These are phyloP conservation scores for Riparia riparia DNA, from an alignment of 2,113 vertebrate species.

Conservation along the genomic window DNA sequence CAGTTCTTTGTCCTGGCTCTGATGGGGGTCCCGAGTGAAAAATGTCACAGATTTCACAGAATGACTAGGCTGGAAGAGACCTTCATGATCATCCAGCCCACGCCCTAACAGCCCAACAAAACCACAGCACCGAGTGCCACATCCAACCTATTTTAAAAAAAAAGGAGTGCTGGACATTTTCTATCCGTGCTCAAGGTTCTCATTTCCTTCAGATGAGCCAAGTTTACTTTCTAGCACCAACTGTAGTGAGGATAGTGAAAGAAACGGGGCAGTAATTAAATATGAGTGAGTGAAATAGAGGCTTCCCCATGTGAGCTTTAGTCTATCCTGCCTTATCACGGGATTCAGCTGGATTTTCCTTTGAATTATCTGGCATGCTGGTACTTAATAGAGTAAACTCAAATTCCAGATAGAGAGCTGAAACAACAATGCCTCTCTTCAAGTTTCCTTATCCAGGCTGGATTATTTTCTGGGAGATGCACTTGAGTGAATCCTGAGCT, in stretches of 20 bases:
- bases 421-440: not conserved
- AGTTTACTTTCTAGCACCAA: not conserved
- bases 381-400: not conserved
- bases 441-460: not conserved
- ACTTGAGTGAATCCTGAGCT: not conserved
- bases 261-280: not conserved
- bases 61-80: too few species aligned
- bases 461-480: not conserved
- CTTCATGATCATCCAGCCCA: too few species aligned
- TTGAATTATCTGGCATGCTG: not conserved
- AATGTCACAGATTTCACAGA: too few species aligned
- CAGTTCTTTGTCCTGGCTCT: not conserved
- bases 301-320: not conserved
- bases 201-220: not conserved
- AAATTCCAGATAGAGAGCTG: not conserved
- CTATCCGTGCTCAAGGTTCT: not conserved
- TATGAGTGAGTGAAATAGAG: not conserved
- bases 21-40: not conserved
- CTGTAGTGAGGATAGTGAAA: not conserved
- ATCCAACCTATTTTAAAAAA: not conserved
- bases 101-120: too few species aligned
- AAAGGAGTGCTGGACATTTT: not conserved
- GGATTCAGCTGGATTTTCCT: not conserved
- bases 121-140: too few species aligned
- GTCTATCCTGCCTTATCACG: rapidly evolving